Evolutionary conservation across 1,140 invertebrate species (phyloP).

Genomic region (Ostrea edulis): DNA sequence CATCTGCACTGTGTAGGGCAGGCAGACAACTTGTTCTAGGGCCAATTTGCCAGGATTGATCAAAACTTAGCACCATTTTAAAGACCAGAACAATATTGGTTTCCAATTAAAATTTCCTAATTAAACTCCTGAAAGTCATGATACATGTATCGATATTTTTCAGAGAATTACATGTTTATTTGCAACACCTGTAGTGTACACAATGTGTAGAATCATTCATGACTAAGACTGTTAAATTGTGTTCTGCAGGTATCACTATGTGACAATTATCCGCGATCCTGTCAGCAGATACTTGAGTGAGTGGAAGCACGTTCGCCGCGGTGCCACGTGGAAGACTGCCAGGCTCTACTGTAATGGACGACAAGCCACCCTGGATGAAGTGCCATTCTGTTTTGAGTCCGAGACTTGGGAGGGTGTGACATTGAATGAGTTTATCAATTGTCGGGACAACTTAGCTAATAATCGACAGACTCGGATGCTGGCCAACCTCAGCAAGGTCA

Average conservation of each 20-base stretch:
- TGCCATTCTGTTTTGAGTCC: conserved; percentile 81
- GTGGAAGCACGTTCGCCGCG: conserved; percentile 96
- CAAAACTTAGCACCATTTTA: too few species aligned
- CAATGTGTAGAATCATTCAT: neutral
- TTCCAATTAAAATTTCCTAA: too few species aligned
- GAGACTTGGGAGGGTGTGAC: conserved; percentile 84
- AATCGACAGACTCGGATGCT: conserved; percentile 99
- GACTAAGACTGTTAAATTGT: conserved; percentile 17
- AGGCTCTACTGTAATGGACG: conserved; percentile 82
- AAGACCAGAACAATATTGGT: too few species aligned
- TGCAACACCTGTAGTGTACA: too few species aligned
- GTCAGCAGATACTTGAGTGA: conserved; percentile 94
- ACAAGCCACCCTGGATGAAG: conserved; percentile 85
- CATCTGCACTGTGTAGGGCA: too few species aligned
- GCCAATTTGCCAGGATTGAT: too few species aligned
- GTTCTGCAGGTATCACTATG: conserved; percentile 92
- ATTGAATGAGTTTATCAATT: conserved; percentile 92
- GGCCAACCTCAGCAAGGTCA: conserved; percentile 91
- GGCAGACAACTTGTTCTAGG: too few species aligned
- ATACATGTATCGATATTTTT: too few species aligned
- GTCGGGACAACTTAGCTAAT: conserved; percentile 94
- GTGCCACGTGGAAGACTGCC: conserved; percentile 93
- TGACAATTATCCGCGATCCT: conserved; percentile 95
- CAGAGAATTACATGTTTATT: too few species aligned
- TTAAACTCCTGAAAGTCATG: too few species aligned